phyloP scores from a whole-genome alignment of 2,888 invertebrate species.

The Opisthograptis luteolata region DNA sequence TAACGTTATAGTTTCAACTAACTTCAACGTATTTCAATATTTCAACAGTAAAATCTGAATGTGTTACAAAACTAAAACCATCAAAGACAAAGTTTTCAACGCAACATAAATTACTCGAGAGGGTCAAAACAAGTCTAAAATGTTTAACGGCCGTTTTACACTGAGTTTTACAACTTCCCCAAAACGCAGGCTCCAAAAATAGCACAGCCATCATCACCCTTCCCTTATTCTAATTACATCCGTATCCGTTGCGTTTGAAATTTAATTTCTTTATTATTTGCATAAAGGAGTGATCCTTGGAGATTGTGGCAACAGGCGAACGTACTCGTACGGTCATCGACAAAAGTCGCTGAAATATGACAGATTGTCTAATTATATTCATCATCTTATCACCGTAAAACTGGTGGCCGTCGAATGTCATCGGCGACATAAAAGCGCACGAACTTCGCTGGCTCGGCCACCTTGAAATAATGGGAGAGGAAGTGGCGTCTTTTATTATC shows the following conservation, averaged over 20 bases:
- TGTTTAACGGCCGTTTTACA: conserved; percentile 22
- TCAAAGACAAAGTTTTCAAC: conserved; percentile 20
- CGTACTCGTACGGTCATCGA: background rate
- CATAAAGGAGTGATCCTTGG: conserved; percentile 57
- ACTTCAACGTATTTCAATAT: too few relatives aligned
- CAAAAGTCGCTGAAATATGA: too few relatives aligned
- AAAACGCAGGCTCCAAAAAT: conserved; percentile 21
- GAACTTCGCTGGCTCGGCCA: too few relatives aligned
- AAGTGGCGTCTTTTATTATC: too few relatives aligned
- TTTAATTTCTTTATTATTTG: conserved; percentile 59
- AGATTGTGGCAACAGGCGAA: conserved; percentile 57
- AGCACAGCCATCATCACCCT: conserved; percentile 20
- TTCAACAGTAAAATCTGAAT: too few relatives aligned
- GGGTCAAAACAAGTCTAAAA: conserved; percentile 20
- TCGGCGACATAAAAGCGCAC: too few relatives aligned
- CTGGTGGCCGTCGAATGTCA: too few relatives aligned
- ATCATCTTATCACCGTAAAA: too few relatives aligned
- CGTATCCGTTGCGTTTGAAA: conserved; percentile 40
- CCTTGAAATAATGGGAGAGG: too few relatives aligned
- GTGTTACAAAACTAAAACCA: conserved; percentile 17
- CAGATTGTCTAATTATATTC: too few relatives aligned
- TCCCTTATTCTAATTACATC: conserved; percentile 31
- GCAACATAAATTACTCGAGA: conserved; percentile 20
- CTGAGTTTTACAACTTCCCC: conserved; percentile 18
- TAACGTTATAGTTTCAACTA: too few relatives aligned